Percentiles rank a stretch among this genome's conserved stretches.
These are phyloP conservation scores for Phocoena sinus DNA, from an alignment of 2,113 vertebrate species.

Conservation along the genomic window DNA sequence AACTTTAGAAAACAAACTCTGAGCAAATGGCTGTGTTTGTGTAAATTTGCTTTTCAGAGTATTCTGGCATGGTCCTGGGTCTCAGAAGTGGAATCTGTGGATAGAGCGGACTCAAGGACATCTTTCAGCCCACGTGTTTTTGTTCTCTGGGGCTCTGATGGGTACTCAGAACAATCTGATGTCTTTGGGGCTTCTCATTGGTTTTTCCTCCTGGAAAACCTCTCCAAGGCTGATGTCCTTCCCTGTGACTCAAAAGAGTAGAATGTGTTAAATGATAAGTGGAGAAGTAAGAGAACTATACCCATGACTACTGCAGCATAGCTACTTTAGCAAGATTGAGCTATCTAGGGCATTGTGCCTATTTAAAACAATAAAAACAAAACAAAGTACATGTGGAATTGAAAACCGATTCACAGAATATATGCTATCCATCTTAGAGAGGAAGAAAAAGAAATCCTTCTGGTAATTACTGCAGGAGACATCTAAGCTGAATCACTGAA, in stretches of 20 bases:
- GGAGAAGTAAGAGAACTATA: not conserved
- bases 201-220: not conserved
- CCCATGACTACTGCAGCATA: not conserved
- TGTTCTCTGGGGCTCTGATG: not conserved
- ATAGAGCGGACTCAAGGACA: not conserved
- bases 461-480: constrained; percentile 57
- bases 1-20: constrained; percentile 29
- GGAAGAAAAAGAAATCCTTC: constrained; percentile 34
- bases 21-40: not conserved
- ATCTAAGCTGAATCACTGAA: constrained; percentile 57
- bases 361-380: not conserved
- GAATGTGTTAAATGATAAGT: not conserved
- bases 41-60: not conserved
- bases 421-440: not conserved
- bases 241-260: not conserved
- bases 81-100: not conserved
- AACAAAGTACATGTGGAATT: constrained; percentile 33
- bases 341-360: not conserved
- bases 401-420: constrained; percentile 31
- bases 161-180: not conserved
- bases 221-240: not conserved
- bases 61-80: not conserved
- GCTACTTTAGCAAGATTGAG: not conserved
- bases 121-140: not conserved
- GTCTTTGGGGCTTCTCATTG: not conserved